A percentile compares a stretch with the other conserved stretches of the same genome.
These are phyloP conservation scores for Choloepus hoffmanni DNA, from an alignment of 2,113 vertebrate genomes.

Conservation along the genomic window DNA sequence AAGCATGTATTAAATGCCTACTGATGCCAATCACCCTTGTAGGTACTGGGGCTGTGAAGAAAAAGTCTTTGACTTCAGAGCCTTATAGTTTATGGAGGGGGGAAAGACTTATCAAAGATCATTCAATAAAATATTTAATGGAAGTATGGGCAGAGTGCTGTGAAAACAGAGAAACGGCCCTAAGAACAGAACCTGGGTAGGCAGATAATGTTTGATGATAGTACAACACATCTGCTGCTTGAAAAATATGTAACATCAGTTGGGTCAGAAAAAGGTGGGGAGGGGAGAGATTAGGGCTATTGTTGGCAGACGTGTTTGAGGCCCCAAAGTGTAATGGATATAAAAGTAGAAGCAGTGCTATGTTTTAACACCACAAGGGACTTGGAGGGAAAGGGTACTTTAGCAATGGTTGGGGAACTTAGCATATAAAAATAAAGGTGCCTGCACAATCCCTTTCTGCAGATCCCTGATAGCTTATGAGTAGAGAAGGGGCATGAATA, in stretches of 20 bases:
- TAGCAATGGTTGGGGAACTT: neutral
- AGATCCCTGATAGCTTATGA: neutral
- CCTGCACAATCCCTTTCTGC: neutral
- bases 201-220: constrained; percentile 10
- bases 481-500: neutral
- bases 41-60: neutral
- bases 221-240: neutral
- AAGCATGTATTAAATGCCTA: constrained; percentile 17
- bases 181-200: neutral
- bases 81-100: neutral
- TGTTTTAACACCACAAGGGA: neutral
- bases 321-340: neutral
- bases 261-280: neutral
- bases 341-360: neutral
- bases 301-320: neutral
- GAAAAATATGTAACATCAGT: neutral
- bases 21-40: neutral
- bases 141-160: neutral
- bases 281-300: neutral
- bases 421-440: neutral
- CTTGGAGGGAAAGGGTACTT: neutral
- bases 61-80: neutral
- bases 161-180: neutral
- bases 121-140: neutral
- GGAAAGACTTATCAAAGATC: neutral